Percentiles rank a stretch among this genome's conserved stretches.
These are phyloP conservation scores for Orussus abietinus DNA, from an alignment of 1,140 invertebrate species.

Conservation along the genomic window DNA sequence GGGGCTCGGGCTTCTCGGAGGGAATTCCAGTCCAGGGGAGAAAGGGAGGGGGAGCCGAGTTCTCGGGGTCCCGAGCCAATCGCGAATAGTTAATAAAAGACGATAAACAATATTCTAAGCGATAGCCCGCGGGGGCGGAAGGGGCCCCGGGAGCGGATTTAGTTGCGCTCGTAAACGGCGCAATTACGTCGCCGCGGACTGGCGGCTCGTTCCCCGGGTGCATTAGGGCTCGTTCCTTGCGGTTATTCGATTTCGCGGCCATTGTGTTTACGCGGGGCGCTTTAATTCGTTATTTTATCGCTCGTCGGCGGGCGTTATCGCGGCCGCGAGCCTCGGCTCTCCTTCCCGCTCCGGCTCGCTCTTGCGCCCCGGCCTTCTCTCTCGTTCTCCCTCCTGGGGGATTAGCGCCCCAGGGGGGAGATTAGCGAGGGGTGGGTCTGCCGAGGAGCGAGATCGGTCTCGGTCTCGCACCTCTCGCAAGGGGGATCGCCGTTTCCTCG, in stretches of 20 bases:
- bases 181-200: conserved; percentile 35
- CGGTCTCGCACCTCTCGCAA: too few species aligned
- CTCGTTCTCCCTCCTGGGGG: neutral
- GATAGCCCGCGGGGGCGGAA: conserved; percentile 16
- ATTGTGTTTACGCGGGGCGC: conserved; percentile 39
- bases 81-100: conserved; percentile 38
- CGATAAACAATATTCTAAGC: conserved; percentile 17
- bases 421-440: too few species aligned
- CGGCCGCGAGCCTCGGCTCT: conserved; percentile 18
- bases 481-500: too few species aligned
- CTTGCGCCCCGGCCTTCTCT: neutral
- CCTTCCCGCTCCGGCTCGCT: conserved; percentile 14
- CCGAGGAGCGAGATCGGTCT: conserved; percentile 5
- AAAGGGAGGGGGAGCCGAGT: too few species aligned
- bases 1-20: conserved; percentile 11
- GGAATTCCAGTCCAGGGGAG: neutral
- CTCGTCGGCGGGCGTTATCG: conserved; percentile 22
- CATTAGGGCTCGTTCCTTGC: conserved; percentile 33
- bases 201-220: conserved; percentile 27
- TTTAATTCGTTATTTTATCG: conserved; percentile 40
- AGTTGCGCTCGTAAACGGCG: conserved; percentile 43
- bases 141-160: conserved; percentile 33
- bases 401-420: too few species aligned
- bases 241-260: conserved; percentile 39
- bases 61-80: conserved; percentile 22